Base-by-base conservation (phyloP, 1,140 invertebrate species). In the Neocloeon triangulifer region DNA sequence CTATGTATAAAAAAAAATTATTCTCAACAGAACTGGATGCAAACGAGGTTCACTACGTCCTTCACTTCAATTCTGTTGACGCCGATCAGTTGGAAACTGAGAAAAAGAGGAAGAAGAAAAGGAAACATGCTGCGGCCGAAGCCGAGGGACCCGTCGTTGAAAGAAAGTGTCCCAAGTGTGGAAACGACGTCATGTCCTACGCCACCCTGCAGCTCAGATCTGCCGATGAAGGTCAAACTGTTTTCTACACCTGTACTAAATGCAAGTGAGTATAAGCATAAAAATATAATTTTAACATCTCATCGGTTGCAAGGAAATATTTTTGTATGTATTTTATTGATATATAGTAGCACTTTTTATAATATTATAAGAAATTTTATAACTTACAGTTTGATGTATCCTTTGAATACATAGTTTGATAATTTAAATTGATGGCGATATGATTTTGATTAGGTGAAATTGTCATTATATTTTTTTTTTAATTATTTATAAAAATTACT, bases 151-250 rank as follows among this genome's bases (percentile, higher is more conserved):
- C 79, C 14, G 47, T 76, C 15, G 73, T 88, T 9, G 85, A 95
- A 37, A 62, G 86, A 39, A 70, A 69, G 46, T 97, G 92, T 54
- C 64, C 72, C 2, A 74, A 79, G 43, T 98, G 92, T 64, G 72
- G 70, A 19, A 69, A 91, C 55, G 69, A 85, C 29, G 73, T 73
- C 49, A 94, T 96, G 82, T 81, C 77, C 1, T 98, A 94, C 55
- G 77, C 81, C 8, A 94, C 91, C 1, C 54, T 89, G 26, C 92
- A 98, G 51, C 62, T 92, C 1, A 58, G 92, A 46, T 95, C 88
- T 5, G 91, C 89, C 21, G 92, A 98, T 71, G 92, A 98, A 76
- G 92, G 92, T 0, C 92, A 97, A 56, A 97, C 92, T 9, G 84
- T 98, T 4, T 96, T 97, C 55, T 98, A 89, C 41, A 89, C 84